phyloP scores from a whole-genome alignment of 1,140 invertebrate genomes.

The Psix sp. region DNA sequence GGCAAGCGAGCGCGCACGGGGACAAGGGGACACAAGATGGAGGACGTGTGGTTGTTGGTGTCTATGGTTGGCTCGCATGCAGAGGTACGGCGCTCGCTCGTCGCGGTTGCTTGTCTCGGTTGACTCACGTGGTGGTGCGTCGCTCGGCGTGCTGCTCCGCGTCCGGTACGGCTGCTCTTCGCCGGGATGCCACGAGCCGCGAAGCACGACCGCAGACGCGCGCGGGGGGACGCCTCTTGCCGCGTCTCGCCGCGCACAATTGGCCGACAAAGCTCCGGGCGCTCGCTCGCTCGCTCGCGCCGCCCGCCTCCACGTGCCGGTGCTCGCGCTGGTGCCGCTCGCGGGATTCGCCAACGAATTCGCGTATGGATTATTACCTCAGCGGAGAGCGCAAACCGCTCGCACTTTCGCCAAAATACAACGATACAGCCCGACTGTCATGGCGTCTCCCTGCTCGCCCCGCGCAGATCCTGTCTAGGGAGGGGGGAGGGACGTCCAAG shows the following conservation, averaged over 20 bases:
- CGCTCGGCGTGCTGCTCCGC: conserved; percentile 9
- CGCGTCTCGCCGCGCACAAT: conserved; percentile 68
- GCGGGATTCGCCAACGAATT: conserved; percentile 1
- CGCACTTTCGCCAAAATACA: conserved; percentile 35
- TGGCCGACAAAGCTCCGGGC: conserved; percentile 37
- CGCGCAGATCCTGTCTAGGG: conserved; percentile 14
- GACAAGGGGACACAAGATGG: conserved; percentile 74
- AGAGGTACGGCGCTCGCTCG: neutral
- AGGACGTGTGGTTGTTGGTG: conserved; percentile 47
- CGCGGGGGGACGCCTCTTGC: conserved; percentile 68
- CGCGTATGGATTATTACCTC: conserved; percentile 26
- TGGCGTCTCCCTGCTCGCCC: conserved; percentile 50
- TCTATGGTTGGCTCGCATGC: neutral
- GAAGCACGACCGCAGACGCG: neutral
- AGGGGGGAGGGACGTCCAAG: neutral
- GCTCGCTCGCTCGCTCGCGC: too few species aligned
- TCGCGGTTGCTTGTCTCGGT: neutral
- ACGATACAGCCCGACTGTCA: conserved; percentile 38
- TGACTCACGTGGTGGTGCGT: conserved; percentile 1
- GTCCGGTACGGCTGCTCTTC: conserved; percentile 60
- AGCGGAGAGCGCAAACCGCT: conserved; percentile 1
- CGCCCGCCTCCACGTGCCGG: conserved; percentile 17
- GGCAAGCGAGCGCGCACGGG: conserved; percentile 68
- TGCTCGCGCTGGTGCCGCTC: neutral
- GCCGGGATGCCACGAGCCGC: neutral